These are phyloP conservation scores for Corythornis cristatus DNA, from an alignment of 2,113 vertebrate species.

Conservation along the genomic window DNA sequence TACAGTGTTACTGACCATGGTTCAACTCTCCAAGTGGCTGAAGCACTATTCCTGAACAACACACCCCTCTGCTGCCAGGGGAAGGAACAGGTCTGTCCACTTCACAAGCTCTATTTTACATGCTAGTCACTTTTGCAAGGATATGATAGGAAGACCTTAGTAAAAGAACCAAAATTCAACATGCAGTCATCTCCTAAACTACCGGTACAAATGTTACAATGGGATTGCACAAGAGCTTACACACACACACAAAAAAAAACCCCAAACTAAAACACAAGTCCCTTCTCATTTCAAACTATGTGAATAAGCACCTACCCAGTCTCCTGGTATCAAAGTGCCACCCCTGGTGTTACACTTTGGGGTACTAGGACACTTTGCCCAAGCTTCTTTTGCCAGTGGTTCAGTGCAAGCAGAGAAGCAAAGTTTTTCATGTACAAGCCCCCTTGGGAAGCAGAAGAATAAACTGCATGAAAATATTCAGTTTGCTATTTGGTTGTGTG, in stretches of 20 bases:
- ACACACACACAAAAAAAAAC: not conserved
- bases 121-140: not conserved
- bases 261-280: not conserved
- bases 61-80: not conserved
- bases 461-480: not conserved
- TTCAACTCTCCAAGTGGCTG: not conserved
- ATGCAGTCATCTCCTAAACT: not conserved
- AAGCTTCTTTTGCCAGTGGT: not conserved
- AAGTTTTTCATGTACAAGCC: not conserved
- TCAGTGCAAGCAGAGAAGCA: not conserved
- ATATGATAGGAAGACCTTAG: not conserved
- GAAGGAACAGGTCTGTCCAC: not conserved
- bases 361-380: not conserved
- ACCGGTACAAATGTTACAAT: not conserved
- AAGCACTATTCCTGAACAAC: not conserved
- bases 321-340: not conserved
- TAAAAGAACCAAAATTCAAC: not conserved
- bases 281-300: not conserved
- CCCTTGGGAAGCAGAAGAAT: not conserved
- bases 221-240: not conserved
- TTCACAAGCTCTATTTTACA: not conserved
- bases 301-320: not conserved
- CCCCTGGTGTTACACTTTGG: not conserved
- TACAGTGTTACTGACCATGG: not conserved
- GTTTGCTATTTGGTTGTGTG: not conserved